Evolutionary conservation across 2,113 vertebrate genomes (phyloP).

Genomic region (Hymenochirus boettgeri): DNA sequence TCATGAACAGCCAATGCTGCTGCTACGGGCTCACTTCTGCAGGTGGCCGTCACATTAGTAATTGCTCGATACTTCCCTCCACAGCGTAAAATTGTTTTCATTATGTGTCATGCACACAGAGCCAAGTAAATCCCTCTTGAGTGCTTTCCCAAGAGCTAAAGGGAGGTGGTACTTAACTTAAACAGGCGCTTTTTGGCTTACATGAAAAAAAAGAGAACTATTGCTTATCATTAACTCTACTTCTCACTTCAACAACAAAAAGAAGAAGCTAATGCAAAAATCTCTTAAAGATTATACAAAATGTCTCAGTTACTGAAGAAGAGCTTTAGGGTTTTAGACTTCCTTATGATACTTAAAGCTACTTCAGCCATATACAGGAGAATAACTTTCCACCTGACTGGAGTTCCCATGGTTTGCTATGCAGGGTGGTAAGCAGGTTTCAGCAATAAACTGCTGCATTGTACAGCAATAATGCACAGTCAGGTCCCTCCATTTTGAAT

Average conservation of each 20-base stretch:
- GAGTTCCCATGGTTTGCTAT: conserved; percentile 97
- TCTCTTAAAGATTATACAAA: conserved; percentile 86
- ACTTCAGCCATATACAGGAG: conserved; percentile 78
- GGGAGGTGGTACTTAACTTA: conserved; percentile 96
- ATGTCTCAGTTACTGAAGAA: conserved; percentile 91
- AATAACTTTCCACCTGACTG: conserved; percentile 98
- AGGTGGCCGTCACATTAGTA: conserved; percentile 99
- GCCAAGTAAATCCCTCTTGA: conserved; percentile 91
- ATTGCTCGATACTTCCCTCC: conserved; percentile 96
- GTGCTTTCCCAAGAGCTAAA: conserved; percentile 91
- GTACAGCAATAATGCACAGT: conserved; percentile 96
- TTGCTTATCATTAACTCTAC: conserved; percentile 93
- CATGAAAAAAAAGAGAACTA: conserved; percentile 60
- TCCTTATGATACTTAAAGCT: conserved; percentile 83
- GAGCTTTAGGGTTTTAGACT: conserved; percentile 75
- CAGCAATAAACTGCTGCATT: conserved; percentile 99
- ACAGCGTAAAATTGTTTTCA: conserved; percentile 99
- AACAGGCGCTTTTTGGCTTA: conserved; percentile 89
- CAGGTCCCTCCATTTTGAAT: conserved; percentile 98
- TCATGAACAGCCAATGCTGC: conserved; percentile 81
- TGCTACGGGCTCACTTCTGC: conserved; percentile 83
- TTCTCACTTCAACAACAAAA: conserved; percentile 79
- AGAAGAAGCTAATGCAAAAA: conserved; percentile 86
- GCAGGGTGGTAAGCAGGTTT: conserved; percentile 98
- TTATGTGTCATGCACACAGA: conserved; percentile 98